phyloP scores from a whole-genome alignment of 2,888 invertebrate genomes.

The Uloborus plumipes region DNA sequence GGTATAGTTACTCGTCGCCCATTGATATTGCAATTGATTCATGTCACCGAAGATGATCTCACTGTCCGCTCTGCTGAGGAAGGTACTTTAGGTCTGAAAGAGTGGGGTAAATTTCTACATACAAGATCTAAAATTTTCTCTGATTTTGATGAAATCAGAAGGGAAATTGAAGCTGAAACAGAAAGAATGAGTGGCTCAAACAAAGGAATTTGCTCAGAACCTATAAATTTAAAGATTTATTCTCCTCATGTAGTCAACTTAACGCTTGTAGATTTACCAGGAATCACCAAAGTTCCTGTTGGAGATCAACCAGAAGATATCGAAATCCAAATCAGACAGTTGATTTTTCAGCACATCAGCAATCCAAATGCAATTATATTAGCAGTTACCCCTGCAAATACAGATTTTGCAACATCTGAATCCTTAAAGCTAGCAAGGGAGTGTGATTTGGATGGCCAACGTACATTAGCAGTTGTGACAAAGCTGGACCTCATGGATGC shows the following conservation, averaged over 20 bases:
- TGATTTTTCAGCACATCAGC: constrained; percentile 89
- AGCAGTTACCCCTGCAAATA: constrained; percentile 97
- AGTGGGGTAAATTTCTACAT: constrained; percentile 98
- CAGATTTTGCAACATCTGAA: constrained; percentile 99
- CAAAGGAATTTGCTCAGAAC: constrained; percentile 95
- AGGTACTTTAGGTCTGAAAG: constrained; percentile 88
- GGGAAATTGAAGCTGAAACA: constrained; percentile 95
- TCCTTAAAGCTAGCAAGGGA: constrained; percentile 95
- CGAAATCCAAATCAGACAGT: constrained; percentile 89
- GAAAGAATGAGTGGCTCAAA: constrained; percentile 93
- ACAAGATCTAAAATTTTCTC: constrained; percentile 88
- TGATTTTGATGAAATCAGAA: constrained; percentile 90
- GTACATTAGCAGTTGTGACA: constrained; percentile 97
- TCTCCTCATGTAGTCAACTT: constrained; percentile 92
- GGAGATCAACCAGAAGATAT: constrained; percentile 99
- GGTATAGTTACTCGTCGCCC: constrained; percentile 98
- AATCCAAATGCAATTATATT: constrained; percentile 98
- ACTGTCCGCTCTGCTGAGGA: constrained; percentile 88
- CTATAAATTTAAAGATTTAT: constrained; percentile 96
- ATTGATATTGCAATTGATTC: constrained; percentile 91
- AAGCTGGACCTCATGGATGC: constrained; percentile 99
- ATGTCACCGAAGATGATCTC: constrained; percentile 90
- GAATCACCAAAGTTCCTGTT: constrained; percentile 97
- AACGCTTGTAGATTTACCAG: constrained; percentile 97
- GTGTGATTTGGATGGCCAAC: constrained; percentile 94